Evolutionary conservation across 2,797 vertebrate species (phyloP).

Genomic region (Fundulus diaphanus): DNA sequence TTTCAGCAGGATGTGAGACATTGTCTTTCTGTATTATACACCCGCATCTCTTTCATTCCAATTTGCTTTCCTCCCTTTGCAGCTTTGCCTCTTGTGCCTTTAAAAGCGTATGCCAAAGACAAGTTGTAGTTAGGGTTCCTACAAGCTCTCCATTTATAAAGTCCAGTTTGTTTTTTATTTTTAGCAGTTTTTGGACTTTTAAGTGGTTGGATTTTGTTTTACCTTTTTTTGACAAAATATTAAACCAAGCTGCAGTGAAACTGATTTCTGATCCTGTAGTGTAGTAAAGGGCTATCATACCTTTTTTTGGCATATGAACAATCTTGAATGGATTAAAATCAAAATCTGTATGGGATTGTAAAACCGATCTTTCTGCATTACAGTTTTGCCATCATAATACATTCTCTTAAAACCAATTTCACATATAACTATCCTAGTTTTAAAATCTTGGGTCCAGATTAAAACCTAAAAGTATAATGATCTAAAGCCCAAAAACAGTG

Average conservation of each 20-base stretch:
- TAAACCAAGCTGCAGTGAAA: not conserved
- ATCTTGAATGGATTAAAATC: too few relatives aligned
- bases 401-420: too few relatives aligned
- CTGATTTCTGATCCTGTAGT: not conserved
- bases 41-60: constrained; percentile 12
- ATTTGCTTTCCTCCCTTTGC: not conserved
- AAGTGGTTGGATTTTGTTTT: not conserved
- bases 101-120: not conserved
- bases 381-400: not conserved
- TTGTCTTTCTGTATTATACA: constrained; percentile 35
- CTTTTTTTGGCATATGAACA: not conserved
- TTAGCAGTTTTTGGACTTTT: not conserved
- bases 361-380: not conserved
- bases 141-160: not conserved
- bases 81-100: too few relatives aligned
- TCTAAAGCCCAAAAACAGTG: too few relatives aligned
- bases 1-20: constrained; percentile 22
- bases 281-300: not conserved
- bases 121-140: not conserved
- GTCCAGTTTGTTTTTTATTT: not conserved
- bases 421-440: too few relatives aligned
- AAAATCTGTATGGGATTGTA: too few relatives aligned
- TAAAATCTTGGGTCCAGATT: too few relatives aligned
- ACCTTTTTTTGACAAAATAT: not conserved
- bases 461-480: too few relatives aligned